Conservation (phyloP, 35 echinoderm and acorn worm species). For the Ptychodera flava region DNA sequence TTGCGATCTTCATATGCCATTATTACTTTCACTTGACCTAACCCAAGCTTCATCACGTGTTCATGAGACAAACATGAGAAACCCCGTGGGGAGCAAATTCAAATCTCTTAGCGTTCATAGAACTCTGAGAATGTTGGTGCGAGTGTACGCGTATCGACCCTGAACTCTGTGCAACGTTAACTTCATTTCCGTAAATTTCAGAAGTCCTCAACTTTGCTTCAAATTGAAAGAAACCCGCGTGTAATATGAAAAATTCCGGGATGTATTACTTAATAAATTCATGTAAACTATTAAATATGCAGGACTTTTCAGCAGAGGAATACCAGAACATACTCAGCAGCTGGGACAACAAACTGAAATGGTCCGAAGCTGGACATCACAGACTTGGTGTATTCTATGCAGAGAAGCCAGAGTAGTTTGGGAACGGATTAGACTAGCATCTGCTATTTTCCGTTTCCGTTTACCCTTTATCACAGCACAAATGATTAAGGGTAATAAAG, state of each 20-base stretch:
- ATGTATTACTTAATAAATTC: background rate
- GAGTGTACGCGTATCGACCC: background rate
- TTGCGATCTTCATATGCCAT: too few species aligned
- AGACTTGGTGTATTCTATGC: constrained; percentile 88
- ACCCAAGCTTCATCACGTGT: too few species aligned
- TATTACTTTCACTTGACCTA: too few species aligned
- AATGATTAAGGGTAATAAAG: too few species aligned
- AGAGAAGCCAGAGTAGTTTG: constrained; percentile 49
- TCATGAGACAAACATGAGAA: too few species aligned
- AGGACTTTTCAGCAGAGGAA: constrained; percentile 77
- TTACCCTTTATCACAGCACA: too few species aligned
- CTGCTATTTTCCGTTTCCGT: too few species aligned
- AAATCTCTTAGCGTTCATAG: background rate
- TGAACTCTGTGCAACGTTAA: background rate
- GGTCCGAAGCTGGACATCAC: constrained; percentile 64
- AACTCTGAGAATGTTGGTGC: too few species aligned
- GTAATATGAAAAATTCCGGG: background rate
- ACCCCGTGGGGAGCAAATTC: too few species aligned
- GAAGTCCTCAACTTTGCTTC: background rate
- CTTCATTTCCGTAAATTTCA: too few species aligned
- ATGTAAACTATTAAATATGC: background rate
- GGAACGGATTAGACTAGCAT: too few species aligned
- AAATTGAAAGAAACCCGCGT: background rate
- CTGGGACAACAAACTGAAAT: constrained; percentile 66
- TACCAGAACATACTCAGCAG: constrained; percentile 60